These are phyloP conservation scores for Hypselothyrea guttata DNA, from an alignment of 2,888 invertebrate species.

Conservation along the genomic window DNA sequence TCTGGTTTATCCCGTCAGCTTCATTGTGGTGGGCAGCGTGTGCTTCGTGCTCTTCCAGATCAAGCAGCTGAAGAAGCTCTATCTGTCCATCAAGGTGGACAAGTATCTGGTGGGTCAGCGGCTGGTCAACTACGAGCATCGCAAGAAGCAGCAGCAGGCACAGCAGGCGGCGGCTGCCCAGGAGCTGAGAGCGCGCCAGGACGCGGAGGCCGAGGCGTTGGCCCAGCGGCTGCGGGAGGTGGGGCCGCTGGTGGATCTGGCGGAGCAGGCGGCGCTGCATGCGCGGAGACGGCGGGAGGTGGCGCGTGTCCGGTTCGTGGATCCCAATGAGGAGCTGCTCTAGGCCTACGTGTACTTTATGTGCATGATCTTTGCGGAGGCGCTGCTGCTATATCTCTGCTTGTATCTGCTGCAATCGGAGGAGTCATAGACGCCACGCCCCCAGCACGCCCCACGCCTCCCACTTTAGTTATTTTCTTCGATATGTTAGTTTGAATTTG, in stretches of 20 bases:
- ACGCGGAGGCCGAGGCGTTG: slow-evolving; percentile 34
- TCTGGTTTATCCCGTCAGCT: slow-evolving; percentile 93
- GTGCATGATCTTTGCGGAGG: slow-evolving; percentile 49
- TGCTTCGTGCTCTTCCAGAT: slow-evolving; percentile 92
- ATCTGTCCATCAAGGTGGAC: slow-evolving; percentile 99
- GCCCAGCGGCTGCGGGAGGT: slow-evolving; percentile 15
- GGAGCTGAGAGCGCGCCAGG: slow-evolving; percentile 62
- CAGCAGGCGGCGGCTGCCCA: slow-evolving; percentile 64
- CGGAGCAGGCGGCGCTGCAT: slow-evolving; percentile 48
- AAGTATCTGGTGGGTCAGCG: slow-evolving; percentile 98
- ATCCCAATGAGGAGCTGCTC: slow-evolving; percentile 59
- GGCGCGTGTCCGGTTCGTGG: slow-evolving; percentile 37
- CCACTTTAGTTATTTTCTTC: slow-evolving; percentile 21
- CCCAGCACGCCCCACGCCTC: slow-evolving; percentile 15
- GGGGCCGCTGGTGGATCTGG: slow-evolving; percentile 42
- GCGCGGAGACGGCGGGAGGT: slow-evolving; percentile 40
- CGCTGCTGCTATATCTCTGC: slow-evolving; percentile 50
- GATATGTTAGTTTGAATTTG: slow-evolving; percentile 56
- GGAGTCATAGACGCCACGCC: slow-evolving; percentile 2
- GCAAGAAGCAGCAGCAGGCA: slow-evolving; percentile 85
- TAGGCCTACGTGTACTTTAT: slow-evolving; percentile 50
- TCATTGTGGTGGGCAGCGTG: slow-evolving; percentile 87
- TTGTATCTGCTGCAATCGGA: slow-evolving; percentile 35
- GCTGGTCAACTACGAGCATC: slow-evolving; percentile 97
- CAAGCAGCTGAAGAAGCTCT: slow-evolving; percentile 95